Evolutionary conservation across 92 coral and sea anemone genomes (phyloP), one percentile per base, ranked within the genome.

Genomic region (Desmophyllum pertusum): DNA sequence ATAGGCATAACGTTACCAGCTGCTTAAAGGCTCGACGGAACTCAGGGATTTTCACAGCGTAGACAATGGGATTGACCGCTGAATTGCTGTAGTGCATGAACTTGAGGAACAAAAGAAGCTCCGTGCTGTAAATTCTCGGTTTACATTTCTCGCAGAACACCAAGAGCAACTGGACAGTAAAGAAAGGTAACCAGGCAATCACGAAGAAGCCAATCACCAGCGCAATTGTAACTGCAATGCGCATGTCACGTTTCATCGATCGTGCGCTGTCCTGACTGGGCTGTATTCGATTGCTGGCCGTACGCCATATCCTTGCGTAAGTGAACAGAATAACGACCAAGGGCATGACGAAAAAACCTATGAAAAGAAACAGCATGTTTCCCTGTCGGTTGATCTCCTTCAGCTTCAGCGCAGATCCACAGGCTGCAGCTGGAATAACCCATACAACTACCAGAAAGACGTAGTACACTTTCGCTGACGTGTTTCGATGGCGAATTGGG

Each of bases 21-120:
- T 94, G 98, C 46, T 91, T 83, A 62, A 92, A 94, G 39, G 98
- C 98, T 79, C 98, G 70, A 10, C 95, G 98, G 86, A 94, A 94
- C 61, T 94, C 98, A 63, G 95, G 98, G 90, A 94, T 94, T 83
- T 94, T 94, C 2, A 94, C 95, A 27, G 98, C 98, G 62, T 94
- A 94, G 46, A 91, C 88, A 75, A 94, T 84, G 31, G 98, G 98
- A 72, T 94, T 94, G 6, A 94, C 90, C 63, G 95, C 98, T 53
- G 95, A 91, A 75, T 94, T 94, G 53, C 93, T 89, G 84, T 92
- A 94, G 61, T 94, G 98, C 95, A 92, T 89, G 72, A 92, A 91
- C 88, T 94, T 94, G 48, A 89, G 73, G 72, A 91, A 89, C 81
- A 94, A 83, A 18, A 82, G 39, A 7, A 92, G 83, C 1, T 80